A percentile compares a stretch with the other conserved stretches of the same genome.
Conservation (phyloP, 1,140 invertebrate genomes). For the Bicyclus anynana region DNA sequence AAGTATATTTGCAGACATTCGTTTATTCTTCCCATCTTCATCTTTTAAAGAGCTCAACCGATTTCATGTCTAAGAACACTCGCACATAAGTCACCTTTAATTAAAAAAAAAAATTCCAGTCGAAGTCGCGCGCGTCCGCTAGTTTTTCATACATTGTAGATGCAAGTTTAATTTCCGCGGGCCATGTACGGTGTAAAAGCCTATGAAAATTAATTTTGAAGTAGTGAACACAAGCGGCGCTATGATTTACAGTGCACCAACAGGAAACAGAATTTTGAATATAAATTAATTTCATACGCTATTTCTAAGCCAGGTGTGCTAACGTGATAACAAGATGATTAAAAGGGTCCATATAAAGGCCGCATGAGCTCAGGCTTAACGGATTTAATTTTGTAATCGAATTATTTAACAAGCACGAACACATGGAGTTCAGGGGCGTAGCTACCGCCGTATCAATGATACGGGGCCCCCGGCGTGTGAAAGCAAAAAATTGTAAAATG, state of each 20-base stretch:
- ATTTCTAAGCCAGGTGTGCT: constrained; percentile 19
- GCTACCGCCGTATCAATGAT: no score
- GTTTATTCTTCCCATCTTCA: no score
- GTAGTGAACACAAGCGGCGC: constrained; percentile 12
- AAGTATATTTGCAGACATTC: no score
- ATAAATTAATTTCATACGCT: constrained; percentile 19
- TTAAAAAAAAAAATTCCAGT: no score
- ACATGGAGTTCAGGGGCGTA: no score
- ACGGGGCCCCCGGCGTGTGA: no score
- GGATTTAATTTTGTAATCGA: constrained; percentile 12
- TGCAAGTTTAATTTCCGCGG: neutral
- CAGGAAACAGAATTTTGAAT: constrained; percentile 15
- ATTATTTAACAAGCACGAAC: neutral
- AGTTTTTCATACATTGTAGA: neutral
- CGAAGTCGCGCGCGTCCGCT: no score
- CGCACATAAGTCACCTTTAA: no score
- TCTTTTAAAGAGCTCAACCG: no score
- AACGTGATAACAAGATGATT: constrained; percentile 24
- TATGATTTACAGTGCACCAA: constrained; percentile 13
- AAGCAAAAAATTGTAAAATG: neutral
- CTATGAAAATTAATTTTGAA: constrained; percentile 21
- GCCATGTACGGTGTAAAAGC: constrained; percentile 7
- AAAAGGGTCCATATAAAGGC: constrained; percentile 12
- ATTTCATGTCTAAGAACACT: no score
- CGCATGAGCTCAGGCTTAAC: constrained; percentile 10